Percentiles rank a stretch among this genome's conserved stretches.
phyloP scores from a whole-genome alignment of 2,888 invertebrate species.

The Operophtera brumata region DNA sequence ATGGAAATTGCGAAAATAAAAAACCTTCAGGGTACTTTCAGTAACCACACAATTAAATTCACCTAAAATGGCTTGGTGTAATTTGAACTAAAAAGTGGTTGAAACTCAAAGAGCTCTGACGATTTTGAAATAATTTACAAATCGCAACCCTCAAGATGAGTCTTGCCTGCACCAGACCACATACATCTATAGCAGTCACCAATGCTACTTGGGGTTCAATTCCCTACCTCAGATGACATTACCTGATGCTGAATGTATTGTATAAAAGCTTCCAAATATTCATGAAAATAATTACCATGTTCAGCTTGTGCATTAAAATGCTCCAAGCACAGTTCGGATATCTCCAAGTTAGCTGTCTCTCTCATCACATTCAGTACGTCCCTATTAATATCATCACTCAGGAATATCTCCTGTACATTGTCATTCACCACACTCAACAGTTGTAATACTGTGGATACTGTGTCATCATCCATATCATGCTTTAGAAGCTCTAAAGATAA shows the following conservation, averaged over 20 bases:
- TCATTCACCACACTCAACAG: conserved; percentile 83
- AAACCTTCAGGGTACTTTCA: too few relatives aligned
- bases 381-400: conserved; percentile 79
- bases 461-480: conserved; percentile 78
- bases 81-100: too few relatives aligned
- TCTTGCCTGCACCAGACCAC: too few relatives aligned
- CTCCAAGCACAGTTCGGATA: conserved; percentile 88
- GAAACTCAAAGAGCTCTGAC: too few relatives aligned
- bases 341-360: conserved; percentile 84
- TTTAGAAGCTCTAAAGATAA: conserved; percentile 72
- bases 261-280: neutral
- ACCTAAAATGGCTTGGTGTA: too few relatives aligned
- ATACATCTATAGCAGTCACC: too few relatives aligned
- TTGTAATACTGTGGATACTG: conserved; percentile 78
- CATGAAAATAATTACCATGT: conserved; percentile 78
- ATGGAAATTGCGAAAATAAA: too few relatives aligned
- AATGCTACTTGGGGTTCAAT: too few relatives aligned
- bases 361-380: conserved; percentile 83
- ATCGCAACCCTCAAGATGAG: too few relatives aligned
- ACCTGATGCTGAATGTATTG: neutral
- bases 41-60: too few relatives aligned
- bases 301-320: conserved; percentile 88
- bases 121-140: too few relatives aligned
- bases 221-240: neutral
- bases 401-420: conserved; percentile 78